Evolutionary conservation across 2,113 vertebrate species (phyloP), one percentile per base, ranked within the genome.

Genomic region (Perognathus longimembris): DNA sequence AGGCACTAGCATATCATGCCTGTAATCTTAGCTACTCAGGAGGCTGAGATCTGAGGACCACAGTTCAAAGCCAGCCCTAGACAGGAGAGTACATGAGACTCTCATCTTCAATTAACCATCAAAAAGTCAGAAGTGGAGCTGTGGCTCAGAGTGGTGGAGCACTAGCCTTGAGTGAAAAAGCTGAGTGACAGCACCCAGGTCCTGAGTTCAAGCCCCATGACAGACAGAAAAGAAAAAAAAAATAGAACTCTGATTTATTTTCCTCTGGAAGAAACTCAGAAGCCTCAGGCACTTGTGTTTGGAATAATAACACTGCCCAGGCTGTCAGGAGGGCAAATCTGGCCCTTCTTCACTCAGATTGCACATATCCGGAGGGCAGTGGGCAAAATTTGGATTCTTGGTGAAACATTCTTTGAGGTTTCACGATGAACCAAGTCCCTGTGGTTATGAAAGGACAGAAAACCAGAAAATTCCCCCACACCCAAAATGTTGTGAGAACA

Each of bases 331-430:
- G 66, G 81, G 38, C 42, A 17, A 42, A n/a, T 32, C 81, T 59
- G 17, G 7, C 42, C 83, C 63, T 28, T n/a, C 61, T 66, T 88
- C 50, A 40, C 50, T 83, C 80, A 81, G 82, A 83, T 67, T 71
- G 57, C 76, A 85, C 57, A 66, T 7, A 59, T 92, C 83, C 0
- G 0, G 80, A 89, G 84, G 18, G n/a, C 7, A 2, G 63, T 76
- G 40, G 91, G 84, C 91, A 88, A 83, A 63, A 57, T 50, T 64
- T 59, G 77, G 50, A 73, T 84, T 93, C 93, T 94, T 36, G 40
- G 42, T 24, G 22, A 81, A 89, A 40, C 91, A 94, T 93, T 95
- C 86, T 88, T 92, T 95, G 92, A 87, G 92, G 94, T 95, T 96
- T 95, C 74, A 61, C 59, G 50, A 36, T 32, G 42, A 89, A 81